Conservation (phyloP, 2,113 vertebrate species). For the Gobiocypris rarus region DNA sequence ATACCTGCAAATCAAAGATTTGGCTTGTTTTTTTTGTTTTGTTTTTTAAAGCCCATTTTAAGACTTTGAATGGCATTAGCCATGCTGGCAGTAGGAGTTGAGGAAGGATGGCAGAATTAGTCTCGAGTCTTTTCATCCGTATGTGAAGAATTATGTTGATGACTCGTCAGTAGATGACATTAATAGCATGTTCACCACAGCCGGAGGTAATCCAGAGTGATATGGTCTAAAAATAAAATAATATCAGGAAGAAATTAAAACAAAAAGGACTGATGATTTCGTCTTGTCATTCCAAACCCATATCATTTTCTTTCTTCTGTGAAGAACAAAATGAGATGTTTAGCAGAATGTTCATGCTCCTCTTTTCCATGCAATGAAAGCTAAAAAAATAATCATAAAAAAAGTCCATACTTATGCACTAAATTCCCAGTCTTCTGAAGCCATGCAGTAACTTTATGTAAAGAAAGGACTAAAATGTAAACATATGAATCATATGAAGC, state of each 20-base stretch:
- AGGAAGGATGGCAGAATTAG: conserved; percentile 24
- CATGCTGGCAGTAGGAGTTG: not conserved
- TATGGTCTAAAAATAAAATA: conserved; percentile 37
- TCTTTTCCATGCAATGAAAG: not conserved
- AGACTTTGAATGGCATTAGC: not conserved
- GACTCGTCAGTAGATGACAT: conserved; percentile 46
- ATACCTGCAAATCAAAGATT: not conserved
- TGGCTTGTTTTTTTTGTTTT: not conserved
- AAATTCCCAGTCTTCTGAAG: too few relatives aligned
- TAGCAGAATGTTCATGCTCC: not conserved
- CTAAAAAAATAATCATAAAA: not conserved
- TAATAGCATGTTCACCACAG: conserved; percentile 43
- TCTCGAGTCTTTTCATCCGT: conserved; percentile 30
- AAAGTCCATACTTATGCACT: not conserved
- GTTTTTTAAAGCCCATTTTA: not conserved
- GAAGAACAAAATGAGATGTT: not conserved
- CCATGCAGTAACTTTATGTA: too few relatives aligned
- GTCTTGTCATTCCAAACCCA: not conserved
- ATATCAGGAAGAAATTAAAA: not conserved
- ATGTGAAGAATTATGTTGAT: conserved; percentile 54
- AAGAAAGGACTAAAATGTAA: not conserved
- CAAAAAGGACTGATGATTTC: not conserved
- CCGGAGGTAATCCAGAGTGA: conserved; percentile 40
- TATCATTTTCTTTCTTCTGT: not conserved
- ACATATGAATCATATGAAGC: too few relatives aligned